Evolutionary conservation across 1,140 invertebrate genomes (phyloP).

Genomic region (fruit fly (Drosophila melanogaster)): DNA sequence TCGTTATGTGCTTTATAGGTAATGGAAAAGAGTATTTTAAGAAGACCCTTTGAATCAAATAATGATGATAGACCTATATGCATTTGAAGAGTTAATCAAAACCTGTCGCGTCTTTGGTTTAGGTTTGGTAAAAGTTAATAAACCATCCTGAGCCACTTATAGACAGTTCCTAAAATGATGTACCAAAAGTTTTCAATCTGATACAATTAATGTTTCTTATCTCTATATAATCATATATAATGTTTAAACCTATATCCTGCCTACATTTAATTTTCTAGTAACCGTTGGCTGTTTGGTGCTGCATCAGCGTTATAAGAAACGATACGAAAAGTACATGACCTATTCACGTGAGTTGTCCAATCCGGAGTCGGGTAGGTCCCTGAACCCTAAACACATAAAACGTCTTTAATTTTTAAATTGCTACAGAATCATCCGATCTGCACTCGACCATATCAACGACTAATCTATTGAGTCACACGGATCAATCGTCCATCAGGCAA

Average conservation of each 20-base stretch:
- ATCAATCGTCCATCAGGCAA: conserved; percentile 58
- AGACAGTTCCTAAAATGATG: conserved; percentile 83
- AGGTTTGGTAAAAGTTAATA: neutral
- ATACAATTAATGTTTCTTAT: conserved; percentile 2
- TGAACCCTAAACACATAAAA: neutral
- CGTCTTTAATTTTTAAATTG: neutral
- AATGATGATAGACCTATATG: conserved; percentile 35
- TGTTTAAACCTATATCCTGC: too few species aligned
- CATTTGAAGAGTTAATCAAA: conserved; percentile 63
- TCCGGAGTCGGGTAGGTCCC: conserved; percentile 75
- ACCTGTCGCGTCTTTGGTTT: too few species aligned
- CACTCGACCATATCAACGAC: conserved; percentile 79
- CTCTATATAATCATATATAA: too few species aligned
- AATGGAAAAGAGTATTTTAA: conserved; percentile 3
- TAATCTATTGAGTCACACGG: conserved; percentile 67
- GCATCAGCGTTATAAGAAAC: conserved; percentile 89
- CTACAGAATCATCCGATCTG: conserved; percentile 54
- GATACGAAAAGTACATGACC: conserved; percentile 85
- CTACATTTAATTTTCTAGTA: conserved; percentile 84
- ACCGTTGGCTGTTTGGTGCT: conserved; percentile 90
- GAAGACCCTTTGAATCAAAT: neutral
- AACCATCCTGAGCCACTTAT: neutral
- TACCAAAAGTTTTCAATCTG: conserved; percentile 81
- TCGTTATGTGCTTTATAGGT: conserved; percentile 89
- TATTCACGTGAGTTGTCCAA: conserved; percentile 81